A percentile compares a stretch with the other conserved stretches of the same genome.
Conservation (phyloP, 2,113 vertebrate genomes). For the Chloroceryle aenea region DNA sequence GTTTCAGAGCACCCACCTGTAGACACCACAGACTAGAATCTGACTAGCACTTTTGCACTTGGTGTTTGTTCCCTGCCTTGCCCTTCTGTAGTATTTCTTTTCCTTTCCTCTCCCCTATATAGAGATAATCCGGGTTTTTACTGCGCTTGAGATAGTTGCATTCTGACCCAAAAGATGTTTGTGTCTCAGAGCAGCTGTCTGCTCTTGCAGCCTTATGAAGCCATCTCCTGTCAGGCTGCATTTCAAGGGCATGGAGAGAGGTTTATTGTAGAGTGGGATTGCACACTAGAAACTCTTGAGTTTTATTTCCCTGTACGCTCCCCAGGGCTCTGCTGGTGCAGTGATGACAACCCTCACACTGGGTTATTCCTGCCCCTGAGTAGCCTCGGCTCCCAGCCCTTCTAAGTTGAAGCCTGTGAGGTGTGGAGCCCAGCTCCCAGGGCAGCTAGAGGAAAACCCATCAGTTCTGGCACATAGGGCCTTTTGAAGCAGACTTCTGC, state of each 20-base stretch:
- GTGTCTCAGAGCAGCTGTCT: not conserved
- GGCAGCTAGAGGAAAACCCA: not conserved
- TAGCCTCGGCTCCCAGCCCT: not conserved
- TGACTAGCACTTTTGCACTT: not conserved
- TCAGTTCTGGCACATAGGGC: not conserved
- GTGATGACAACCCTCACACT: not conserved
- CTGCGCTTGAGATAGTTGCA: fast-evolving
- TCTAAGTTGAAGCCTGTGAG: fast-evolving
- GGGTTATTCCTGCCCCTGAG: not conserved
- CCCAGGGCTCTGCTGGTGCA: not conserved
- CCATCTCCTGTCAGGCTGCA: not conserved
- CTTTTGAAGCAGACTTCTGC: not conserved
- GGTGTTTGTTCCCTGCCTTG: not conserved
- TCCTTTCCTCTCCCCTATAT: not conserved
- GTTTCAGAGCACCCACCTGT: not conserved
- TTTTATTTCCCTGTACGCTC: fast-evolving
- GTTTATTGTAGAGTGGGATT: not conserved
- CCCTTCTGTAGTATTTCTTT: not conserved
- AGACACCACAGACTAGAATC: not conserved
- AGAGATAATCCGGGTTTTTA: not conserved
- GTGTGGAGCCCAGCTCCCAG: not conserved
- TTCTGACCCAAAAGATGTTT: not conserved
- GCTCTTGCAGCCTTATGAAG: not conserved
- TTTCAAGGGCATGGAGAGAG: not conserved
- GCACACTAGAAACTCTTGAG: not conserved